phyloP scores from a whole-genome alignment of 2,797 vertebrate species.

The Ibycter americanus region DNA sequence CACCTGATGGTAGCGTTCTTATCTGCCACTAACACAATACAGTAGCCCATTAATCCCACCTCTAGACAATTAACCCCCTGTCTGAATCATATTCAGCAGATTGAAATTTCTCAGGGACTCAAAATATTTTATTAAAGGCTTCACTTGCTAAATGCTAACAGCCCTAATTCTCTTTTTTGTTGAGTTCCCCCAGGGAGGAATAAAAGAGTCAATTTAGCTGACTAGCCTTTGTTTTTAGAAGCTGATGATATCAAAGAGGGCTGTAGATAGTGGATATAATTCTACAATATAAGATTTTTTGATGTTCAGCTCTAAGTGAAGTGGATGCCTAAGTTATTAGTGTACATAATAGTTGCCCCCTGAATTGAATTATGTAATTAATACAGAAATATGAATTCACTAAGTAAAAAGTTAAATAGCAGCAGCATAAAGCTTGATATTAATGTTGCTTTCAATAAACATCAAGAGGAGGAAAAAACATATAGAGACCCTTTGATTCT shows the following conservation, averaged over 20 bases:
- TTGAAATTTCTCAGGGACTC: background rate
- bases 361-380: slow-evolving; percentile 16
- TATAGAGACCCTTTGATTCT: background rate
- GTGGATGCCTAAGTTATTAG: background rate
- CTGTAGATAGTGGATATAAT: slow-evolving; percentile 42
- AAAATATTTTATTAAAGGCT: slow-evolving; percentile 29
- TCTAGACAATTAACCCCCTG: slow-evolving; percentile 11
- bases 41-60: background rate
- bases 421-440: background rate
- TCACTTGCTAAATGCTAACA: slow-evolving; percentile 11
- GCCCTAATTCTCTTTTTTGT: background rate
- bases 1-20: background rate
- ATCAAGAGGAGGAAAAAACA: slow-evolving; percentile 11
- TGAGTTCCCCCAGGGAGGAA: background rate
- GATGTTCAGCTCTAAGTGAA: slow-evolving; percentile 43
- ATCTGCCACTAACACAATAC: background rate
- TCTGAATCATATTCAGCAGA: background rate
- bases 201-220: slow-evolving; percentile 40
- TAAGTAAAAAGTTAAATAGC: slow-evolving; percentile 8
- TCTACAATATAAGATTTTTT: slow-evolving; percentile 22
- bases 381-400: background rate
- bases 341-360: background rate
- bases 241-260: background rate
- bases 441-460: slow-evolving; percentile 10
- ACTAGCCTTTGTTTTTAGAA: slow-evolving; percentile 52